Conservation (phyloP, 1,140 invertebrate genomes). For the Macrobrachium nipponense region DNA sequence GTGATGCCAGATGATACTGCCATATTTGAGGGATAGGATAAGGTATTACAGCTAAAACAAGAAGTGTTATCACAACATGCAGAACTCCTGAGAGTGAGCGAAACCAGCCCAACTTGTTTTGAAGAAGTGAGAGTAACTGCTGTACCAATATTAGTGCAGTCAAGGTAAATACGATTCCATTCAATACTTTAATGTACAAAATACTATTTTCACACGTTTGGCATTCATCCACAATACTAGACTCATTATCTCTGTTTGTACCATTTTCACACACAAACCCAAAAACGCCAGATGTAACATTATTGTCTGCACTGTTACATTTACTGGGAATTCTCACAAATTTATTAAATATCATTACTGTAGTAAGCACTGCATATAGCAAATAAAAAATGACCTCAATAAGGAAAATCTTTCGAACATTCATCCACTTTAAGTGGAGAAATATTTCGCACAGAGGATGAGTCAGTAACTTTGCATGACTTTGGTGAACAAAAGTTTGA, state of each 20-base stretch:
- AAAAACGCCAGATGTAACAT: too few relatives aligned
- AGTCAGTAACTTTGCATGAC: constrained; percentile 69
- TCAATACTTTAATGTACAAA: constrained; percentile 1
- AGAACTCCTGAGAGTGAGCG: constrained; percentile 57
- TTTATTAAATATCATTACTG: constrained; percentile 59
- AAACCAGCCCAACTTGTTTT: constrained; percentile 55
- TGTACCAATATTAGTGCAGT: constrained; percentile 49
- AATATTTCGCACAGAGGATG: constrained; percentile 73
- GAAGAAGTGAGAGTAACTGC: constrained; percentile 46
- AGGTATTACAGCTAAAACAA: constrained; percentile 53
- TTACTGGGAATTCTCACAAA: constrained; percentile 40
- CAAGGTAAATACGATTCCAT: constrained; percentile 37
- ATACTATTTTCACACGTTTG: background rate
- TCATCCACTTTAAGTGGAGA: constrained; percentile 73
- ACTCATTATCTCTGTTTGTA: background rate
- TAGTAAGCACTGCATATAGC: constrained; percentile 68
- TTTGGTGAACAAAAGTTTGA: constrained; percentile 58
- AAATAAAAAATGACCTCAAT: constrained; percentile 69
- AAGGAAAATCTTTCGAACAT: constrained; percentile 70
- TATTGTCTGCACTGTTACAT: background rate
- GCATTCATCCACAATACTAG: too few relatives aligned
- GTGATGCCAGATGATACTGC: constrained; percentile 71
- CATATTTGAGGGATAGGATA: constrained; percentile 65
- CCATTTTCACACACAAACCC: background rate
- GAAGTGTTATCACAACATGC: constrained; percentile 58